Evolutionary conservation across 2,113 vertebrate species (phyloP), one percentile per base, ranked within the genome.

Genomic region (Fulica atra): DNA sequence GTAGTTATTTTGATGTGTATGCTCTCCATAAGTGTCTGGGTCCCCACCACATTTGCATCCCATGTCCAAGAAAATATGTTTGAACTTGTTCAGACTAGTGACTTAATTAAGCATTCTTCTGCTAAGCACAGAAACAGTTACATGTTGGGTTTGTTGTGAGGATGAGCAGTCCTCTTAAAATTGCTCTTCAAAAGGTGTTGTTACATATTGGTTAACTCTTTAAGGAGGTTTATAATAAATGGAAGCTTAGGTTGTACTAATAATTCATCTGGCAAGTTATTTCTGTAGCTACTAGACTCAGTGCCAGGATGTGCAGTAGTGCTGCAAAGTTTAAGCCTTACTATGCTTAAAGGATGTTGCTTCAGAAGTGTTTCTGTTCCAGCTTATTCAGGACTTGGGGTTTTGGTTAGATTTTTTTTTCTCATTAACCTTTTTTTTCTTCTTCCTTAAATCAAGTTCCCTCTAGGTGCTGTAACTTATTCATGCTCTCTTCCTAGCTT

Each of bases 161-260:
- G 81, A 56, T 10, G 48, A 91, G 59, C 83, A 84, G 59, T 50
- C 54, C 73, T 96, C 69, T 87, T 81, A 46, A 91, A 85, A 33
- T 36, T 68, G 59, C 73, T 53, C 88, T 96, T 95, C 70, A 81
- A 85, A 96, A 93, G 81, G 13, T 56, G 69, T 33, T 59, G 42
- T 94, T 85, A 76, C 87, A 18, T 87, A 92, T 86, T 89, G 44
- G 65, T 96, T 95, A 96, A 89, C 78, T 93, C 92, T 91, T 92
- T 36, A 63, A 71, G 40, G 77, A 89, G 66, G 44, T 10, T 68
- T 59, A 36, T 42, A 63, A 18, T 64, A 50, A 77, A 38, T 28
- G n/a, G 60, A 48, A 70, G 16, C 2, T 53, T 31, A 20, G 25
- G 33, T 65, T 65, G 26, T 35, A 24, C 57, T 68, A 33, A 50